A percentile compares a stretch with the other conserved stretches of the same genome.
Evolutionary conservation across 2,113 vertebrate genomes (phyloP).

Genomic region (Xiphorhynchus elegans): DNA sequence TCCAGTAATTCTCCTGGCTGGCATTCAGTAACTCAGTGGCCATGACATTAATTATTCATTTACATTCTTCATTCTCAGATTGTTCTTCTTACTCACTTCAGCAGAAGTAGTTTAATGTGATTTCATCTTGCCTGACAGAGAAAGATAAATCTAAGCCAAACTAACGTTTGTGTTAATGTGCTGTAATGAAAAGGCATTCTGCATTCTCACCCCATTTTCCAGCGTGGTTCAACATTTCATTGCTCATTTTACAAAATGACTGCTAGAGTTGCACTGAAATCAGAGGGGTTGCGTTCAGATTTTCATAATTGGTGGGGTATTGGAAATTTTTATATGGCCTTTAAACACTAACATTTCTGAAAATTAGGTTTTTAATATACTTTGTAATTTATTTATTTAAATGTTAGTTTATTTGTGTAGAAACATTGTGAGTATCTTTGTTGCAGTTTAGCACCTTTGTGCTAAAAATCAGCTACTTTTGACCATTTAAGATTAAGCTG

Average conservation of each 20-base stretch:
- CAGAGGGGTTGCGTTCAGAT: neutral
- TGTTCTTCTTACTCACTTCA: conserved; percentile 15
- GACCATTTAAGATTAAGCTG: neutral
- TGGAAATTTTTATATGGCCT: neutral
- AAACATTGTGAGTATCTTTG: neutral
- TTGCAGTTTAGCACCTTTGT: neutral
- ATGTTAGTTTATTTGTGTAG: neutral
- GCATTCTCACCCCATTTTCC: neutral
- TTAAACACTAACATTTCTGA: neutral
- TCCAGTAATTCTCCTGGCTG: neutral
- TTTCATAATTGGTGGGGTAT: neutral
- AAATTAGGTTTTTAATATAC: neutral
- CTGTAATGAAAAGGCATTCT: neutral
- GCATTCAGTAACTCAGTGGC: neutral
- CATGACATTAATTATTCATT: neutral
- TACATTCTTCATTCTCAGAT: neutral
- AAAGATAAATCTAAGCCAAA: conserved; percentile 3
- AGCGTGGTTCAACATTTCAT: neutral
- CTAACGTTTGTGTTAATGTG: neutral
- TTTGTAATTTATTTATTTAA: neutral
- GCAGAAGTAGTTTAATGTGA: conserved; percentile 3
- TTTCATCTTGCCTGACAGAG: neutral
- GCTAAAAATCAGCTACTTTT: neutral
- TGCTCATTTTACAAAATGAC: neutral
- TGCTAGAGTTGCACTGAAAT: neutral